Conservation (phyloP, 2,113 vertebrate species). For the Osmerus mordax region DNA sequence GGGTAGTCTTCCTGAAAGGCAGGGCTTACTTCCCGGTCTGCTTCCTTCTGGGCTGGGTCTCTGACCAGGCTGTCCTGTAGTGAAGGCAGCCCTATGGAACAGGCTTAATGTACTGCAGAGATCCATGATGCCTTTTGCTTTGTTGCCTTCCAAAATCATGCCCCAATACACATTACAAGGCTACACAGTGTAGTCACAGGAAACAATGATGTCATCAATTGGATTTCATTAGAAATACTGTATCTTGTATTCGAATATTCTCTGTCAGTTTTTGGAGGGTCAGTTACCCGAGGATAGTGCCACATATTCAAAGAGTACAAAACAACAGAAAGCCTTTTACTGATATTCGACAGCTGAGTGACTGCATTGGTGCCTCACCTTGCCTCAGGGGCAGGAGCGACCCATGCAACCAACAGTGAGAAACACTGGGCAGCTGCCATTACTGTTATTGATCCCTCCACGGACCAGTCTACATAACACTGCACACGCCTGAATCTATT, state of each 20-base stretch:
- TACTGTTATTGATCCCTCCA: conserved; percentile 26
- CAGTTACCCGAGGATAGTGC: background rate
- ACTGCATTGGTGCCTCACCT: conserved; percentile 1
- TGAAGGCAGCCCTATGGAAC: no score
- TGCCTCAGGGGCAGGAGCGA: background rate
- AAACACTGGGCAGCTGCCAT: conserved; percentile 1
- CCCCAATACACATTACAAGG: no score
- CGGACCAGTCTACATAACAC: conserved; percentile 10
- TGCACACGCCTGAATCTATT: conserved; percentile 37
- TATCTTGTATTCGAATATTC: no score
- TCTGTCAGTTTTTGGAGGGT: no score
- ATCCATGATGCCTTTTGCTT: no score
- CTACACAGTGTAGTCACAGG: no score
- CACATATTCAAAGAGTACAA: background rate
- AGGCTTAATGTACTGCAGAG: no score
- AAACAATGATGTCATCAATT: no score
- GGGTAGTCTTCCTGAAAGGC: background rate
- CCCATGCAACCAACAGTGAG: background rate
- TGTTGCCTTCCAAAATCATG: no score
- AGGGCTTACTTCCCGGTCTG: no score
- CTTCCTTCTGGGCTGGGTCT: background rate
- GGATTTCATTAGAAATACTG: no score
- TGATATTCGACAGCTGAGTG: background rate
- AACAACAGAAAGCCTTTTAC: background rate
- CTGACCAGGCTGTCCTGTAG: background rate